A percentile compares a stretch with the other conserved stretches of the same genome.
Evolutionary conservation across 2,797 vertebrate species (phyloP).

Genomic region (Periophthalmus magnuspinnatus): DNA sequence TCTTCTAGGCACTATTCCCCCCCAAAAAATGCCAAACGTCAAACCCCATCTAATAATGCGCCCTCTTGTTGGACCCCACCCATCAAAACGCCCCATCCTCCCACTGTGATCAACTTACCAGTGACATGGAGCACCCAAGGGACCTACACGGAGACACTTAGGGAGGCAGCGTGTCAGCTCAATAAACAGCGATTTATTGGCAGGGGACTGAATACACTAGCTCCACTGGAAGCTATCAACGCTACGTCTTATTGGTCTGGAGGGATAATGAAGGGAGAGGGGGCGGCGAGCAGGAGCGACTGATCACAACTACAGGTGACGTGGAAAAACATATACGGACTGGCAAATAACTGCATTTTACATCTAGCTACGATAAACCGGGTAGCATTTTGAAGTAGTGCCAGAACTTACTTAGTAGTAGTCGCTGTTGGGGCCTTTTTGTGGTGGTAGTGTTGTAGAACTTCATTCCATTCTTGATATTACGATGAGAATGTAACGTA

Average conservation of each 20-base stretch:
- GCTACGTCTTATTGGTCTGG: slow-evolving; percentile 57
- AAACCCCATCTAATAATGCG: slow-evolving; percentile 13
- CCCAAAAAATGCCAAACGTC: neutral
- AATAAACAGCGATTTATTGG: slow-evolving; percentile 70
- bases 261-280: slow-evolving; percentile 58
- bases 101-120: slow-evolving; percentile 33
- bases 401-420: neutral
- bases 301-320: slow-evolving; percentile 3
- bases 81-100: slow-evolving; percentile 40
- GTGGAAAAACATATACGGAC: neutral
- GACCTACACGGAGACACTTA: slow-evolving; percentile 52
- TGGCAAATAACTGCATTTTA: slow-evolving; percentile 12
- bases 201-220: slow-evolving; percentile 53
- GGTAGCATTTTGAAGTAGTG: neutral
- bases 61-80: slow-evolving; percentile 25
- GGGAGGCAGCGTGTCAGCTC: slow-evolving; percentile 40
- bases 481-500: too few species aligned
- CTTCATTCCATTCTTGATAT: too few species aligned
- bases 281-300: slow-evolving; percentile 6
- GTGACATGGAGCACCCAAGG: slow-evolving; percentile 44
- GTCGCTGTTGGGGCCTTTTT: too few species aligned
- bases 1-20: neutral
- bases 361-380: neutral
- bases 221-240: slow-evolving; percentile 43
- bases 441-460: too few species aligned